Evolutionary conservation across 2,888 invertebrate species (phyloP), one percentile per base, ranked within the genome.

Genomic region (Hydroisotoma schaefferi): DNA sequence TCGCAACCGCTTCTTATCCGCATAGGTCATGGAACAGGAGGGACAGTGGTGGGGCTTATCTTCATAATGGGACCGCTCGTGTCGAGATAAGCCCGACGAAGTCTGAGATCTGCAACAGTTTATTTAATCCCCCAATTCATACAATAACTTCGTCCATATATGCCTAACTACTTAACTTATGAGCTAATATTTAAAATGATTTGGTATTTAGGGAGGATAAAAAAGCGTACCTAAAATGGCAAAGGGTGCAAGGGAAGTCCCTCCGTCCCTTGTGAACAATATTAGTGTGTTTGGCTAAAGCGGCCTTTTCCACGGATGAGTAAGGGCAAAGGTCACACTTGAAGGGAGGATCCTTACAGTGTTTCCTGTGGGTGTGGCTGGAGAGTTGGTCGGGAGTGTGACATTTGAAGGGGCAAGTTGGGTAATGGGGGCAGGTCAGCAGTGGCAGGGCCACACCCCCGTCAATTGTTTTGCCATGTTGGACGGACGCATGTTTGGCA

Each of bases 1-100:
- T 25, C 65, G 67, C 10, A 74, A 60, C 25, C 74, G 54, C 46
- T 75, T 74, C 38, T 68, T 67, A 56, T 75, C 75, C 0, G 75
- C 74, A 53, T 73, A 75, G 40, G 57, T 57, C 33, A 61, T 47
- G 2, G 69, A 59, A 61, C 75, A 75, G 49, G 59, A 20, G 60
- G 62, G 59, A 52, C 74, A 75, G 33, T 65, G 56, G 53, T 70
- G 71, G 2, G 75, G 75, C 51, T 74, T 73, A 15, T 59, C 55
- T 37, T 69, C 68, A 4, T 63, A 62, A 59, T 75, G 75, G 33
- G 71, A 67, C 51, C 74, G 58, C 15, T 69, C 60, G 59, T 75
- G 75, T 23, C 73, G 61, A 10, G 72, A 67, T 58, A 74, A 52
- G n/a, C 68, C 69, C 54, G 73, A 73, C 15, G 70, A 54, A 25